Conservation (phyloP, 2,888 invertebrate species). For the Apomyelois bistriatella region DNA sequence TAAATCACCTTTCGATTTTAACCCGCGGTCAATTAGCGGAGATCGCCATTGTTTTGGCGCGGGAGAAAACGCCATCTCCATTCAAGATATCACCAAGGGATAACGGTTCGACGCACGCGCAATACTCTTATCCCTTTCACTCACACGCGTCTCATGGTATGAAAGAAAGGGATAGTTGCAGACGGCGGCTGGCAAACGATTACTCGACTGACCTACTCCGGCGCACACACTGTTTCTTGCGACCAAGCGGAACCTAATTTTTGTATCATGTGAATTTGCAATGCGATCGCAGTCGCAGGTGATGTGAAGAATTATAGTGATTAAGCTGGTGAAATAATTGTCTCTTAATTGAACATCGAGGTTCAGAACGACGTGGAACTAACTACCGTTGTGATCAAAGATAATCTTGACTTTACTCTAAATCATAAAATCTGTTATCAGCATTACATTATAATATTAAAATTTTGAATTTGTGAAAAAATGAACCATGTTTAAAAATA, state of each 20-base stretch:
- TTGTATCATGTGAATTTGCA: slow-evolving; percentile 70
- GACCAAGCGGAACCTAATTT: slow-evolving; percentile 78
- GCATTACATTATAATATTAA: too few species aligned
- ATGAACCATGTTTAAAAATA: too few species aligned
- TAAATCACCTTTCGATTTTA: slow-evolving; percentile 65
- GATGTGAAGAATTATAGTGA: slow-evolving; percentile 57
- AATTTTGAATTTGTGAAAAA: too few species aligned
- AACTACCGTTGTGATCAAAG: neutral
- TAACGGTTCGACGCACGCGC: slow-evolving; percentile 76
- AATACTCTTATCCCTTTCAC: slow-evolving; percentile 35
- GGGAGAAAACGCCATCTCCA: slow-evolving; percentile 79
- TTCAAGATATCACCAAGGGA: slow-evolving; percentile 77
- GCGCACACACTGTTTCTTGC: slow-evolving; percentile 79
- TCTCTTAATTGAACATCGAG: neutral
- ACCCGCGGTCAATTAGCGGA: slow-evolving; percentile 54
- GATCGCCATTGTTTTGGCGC: slow-evolving; percentile 74
- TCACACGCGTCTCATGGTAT: slow-evolving; percentile 7
- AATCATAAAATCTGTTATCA: neutral
- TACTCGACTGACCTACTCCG: slow-evolving; percentile 80
- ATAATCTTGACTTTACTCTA: neutral
- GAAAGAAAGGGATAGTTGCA: slow-evolving; percentile 44
- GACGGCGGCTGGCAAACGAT: slow-evolving; percentile 67
- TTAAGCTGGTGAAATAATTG: slow-evolving; percentile 22
- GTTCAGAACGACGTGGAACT: neutral
- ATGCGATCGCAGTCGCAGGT: slow-evolving; percentile 43